Evolutionary conservation across 2,888 invertebrate genomes (phyloP), one percentile per base, ranked within the genome.

Genomic region (Drosophila demipolita): DNA sequence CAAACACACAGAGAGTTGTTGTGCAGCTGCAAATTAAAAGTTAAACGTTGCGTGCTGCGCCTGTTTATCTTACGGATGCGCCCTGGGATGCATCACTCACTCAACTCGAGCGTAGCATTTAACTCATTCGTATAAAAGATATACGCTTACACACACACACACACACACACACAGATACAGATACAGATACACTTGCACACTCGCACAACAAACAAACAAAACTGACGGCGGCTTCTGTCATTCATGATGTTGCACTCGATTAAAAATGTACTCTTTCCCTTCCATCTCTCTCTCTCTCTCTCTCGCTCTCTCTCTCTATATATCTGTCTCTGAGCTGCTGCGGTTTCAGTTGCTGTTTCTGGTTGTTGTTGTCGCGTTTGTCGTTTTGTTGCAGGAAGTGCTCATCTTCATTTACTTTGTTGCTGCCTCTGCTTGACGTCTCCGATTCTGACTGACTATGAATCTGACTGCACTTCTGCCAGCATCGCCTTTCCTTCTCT

Each of bases 61-160:
- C 82, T 89, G 87, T 87, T 87, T 89, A 87, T 87, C 89, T 89
- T 89, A 81, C 89, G 83, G 89, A 87, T 89, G 89, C 86, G 83
- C 88, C 87, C 89, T 87, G 88, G 88, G 89, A 87, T 85, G 89
- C 87, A 89, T 89, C 87, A 87, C 89, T 89, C 86, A 89, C 89
- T 87, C 85, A 87, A 87, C 86, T 87, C 89, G 87, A 86, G 85
- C 85, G 80, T 85, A 82, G 82, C 84, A 89, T 86, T 86, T 86
- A 89, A 86, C 85, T 86, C 85, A 86, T 86, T 86, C 85, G 85
- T 89, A 89, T 87, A 87, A 89, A 87, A 89, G 82, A 89, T 84
- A 82, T 72, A 83, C 66, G 67, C 63, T 69, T 77, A 64, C 78
- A 74, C 70, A 74, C 65, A 61, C 53, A 50, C 67, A 45, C 53